These are phyloP conservation scores for Pavo muticus DNA, from an alignment of 2,113 vertebrate species.

Conservation along the genomic window DNA sequence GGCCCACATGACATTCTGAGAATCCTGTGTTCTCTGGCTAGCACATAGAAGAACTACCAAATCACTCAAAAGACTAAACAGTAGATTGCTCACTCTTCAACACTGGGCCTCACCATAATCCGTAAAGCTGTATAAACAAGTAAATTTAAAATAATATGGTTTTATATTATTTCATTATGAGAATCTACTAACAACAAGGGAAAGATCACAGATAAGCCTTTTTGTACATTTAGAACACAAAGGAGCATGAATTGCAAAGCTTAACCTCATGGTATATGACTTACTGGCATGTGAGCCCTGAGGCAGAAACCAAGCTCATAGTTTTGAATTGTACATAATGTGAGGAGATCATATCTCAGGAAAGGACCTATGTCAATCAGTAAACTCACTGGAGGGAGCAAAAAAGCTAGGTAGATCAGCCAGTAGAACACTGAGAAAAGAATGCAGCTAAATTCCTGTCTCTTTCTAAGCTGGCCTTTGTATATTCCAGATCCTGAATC, in stretches of 20 bases:
- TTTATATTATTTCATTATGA: not conserved
- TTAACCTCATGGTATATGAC: not conserved
- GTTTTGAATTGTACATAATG: not conserved
- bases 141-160: not conserved
- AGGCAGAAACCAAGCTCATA: not conserved
- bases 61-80: not conserved
- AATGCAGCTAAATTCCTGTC: not conserved
- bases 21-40: not conserved
- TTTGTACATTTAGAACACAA: not conserved
- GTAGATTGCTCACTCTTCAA: not conserved
- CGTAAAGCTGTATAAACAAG: not conserved
- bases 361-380: not conserved
- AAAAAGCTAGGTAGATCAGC: not conserved
- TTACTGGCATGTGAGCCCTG: not conserved
- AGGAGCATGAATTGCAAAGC: not conserved
- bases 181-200: not conserved
- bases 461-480: not conserved
- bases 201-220: not conserved
- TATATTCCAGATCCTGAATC: not conserved
- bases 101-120: not conserved
- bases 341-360: not conserved
- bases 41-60: not conserved
- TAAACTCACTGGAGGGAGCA: not conserved
- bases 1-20: not conserved
- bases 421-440: not conserved